Conservation (phyloP, 2,113 vertebrate species). For the Oreochromis spilurus region DNA sequence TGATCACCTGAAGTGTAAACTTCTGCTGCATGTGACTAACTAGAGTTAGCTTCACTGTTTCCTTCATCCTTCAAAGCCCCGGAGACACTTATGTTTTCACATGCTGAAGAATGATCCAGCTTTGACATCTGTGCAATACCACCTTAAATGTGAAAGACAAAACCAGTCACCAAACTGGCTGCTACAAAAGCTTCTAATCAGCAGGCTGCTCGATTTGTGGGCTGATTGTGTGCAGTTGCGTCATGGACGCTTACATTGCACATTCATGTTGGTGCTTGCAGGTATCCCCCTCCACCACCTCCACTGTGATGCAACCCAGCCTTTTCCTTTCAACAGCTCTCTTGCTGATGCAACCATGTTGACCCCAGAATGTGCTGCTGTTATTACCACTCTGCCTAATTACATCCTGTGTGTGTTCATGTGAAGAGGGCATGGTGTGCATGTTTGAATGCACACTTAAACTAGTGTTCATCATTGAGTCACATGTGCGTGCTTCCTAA, state of each 20-base stretch:
- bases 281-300: background rate
- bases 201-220: background rate
- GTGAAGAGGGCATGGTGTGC: background rate
- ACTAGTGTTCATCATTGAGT: constrained; percentile 19
- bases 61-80: background rate
- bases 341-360: constrained; percentile 38
- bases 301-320: constrained; percentile 40
- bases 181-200: background rate
- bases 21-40: background rate
- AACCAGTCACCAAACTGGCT: background rate
- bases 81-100: background rate
- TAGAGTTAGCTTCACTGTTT: background rate
- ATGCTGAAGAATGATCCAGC: background rate
- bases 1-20: background rate
- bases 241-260: constrained; percentile 39
- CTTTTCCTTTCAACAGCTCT: constrained; percentile 16
- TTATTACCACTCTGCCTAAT: constrained; percentile 36
- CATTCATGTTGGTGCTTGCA: constrained; percentile 41
- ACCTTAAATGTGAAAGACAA: background rate
- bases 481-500: background rate
- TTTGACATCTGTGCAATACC: background rate
- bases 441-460: constrained; percentile 16
- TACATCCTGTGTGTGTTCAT: constrained; percentile 41
- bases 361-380: constrained; percentile 3
- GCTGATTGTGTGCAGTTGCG: constrained; percentile 19